phyloP scores from a whole-genome alignment of 1,140 invertebrate species.

The Calliphora vicina region DNA sequence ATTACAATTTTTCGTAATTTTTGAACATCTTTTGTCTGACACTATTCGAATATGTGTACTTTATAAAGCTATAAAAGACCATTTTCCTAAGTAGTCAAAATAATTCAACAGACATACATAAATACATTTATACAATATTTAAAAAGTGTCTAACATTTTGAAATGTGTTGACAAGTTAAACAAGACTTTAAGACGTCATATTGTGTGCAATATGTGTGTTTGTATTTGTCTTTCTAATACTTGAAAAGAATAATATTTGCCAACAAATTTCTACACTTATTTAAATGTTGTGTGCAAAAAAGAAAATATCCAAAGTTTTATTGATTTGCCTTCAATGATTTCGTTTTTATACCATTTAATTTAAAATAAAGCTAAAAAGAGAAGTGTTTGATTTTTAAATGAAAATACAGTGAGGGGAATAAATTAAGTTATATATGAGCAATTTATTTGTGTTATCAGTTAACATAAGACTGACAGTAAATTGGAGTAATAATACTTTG shows the following conservation, averaged over 20 bases:
- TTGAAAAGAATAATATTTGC: background rate
- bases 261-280: background rate
- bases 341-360: too few species aligned
- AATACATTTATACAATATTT: background rate
- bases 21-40: too few species aligned
- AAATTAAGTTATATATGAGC: too few species aligned
- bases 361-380: too few species aligned
- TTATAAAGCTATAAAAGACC: background rate
- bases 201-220: background rate
- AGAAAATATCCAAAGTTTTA: background rate
- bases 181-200: background rate
- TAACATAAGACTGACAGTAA: too few species aligned
- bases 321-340: background rate
- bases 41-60: too few species aligned
- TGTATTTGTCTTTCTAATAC: background rate
- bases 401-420: too few species aligned
- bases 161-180: constrained; percentile 1
- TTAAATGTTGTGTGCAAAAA: background rate
- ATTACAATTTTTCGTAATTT: too few species aligned
- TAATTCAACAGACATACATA: background rate
- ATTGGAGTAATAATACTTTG: too few species aligned
- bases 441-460: too few species aligned
- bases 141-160: background rate
- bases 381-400: too few species aligned
- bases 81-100: background rate